Evolutionary conservation across 2,888 invertebrate genomes (phyloP).

Genomic region (Mechanitis messenoides): DNA sequence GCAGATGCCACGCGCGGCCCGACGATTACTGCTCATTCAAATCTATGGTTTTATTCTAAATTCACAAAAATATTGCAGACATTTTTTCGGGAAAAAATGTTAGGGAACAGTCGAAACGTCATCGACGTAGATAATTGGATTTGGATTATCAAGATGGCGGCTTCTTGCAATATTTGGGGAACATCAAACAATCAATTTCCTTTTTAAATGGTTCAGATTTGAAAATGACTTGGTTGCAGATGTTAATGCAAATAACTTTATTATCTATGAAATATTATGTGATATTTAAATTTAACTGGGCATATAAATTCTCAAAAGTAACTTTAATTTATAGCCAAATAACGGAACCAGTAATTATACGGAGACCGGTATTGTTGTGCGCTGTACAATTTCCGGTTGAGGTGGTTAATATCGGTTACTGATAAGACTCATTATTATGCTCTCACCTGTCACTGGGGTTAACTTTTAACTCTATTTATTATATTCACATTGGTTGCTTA

Average conservation of each 20-base stretch:
- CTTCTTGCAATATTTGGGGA: not conserved
- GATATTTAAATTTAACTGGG: not conserved
- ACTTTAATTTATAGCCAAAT: constrained; percentile 14
- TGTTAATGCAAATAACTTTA: no score
- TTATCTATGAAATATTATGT: no score
- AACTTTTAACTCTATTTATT: no score
- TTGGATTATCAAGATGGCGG: constrained; percentile 1
- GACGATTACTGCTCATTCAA: constrained; percentile 16
- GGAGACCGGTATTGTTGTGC: constrained; percentile 27
- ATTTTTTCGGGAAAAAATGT: constrained; percentile 10
- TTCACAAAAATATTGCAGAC: constrained; percentile 17
- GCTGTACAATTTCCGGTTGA: constrained; percentile 37
- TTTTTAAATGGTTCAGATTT: no score
- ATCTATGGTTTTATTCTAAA: constrained; percentile 16
- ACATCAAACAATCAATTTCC: no score
- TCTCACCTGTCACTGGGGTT: constrained; percentile 46
- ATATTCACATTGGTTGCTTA: no score
- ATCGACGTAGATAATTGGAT: constrained; percentile 6
- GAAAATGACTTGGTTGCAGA: no score
- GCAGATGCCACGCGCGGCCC: constrained; percentile 23
- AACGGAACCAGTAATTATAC: constrained; percentile 30
- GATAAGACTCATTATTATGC: constrained; percentile 62
- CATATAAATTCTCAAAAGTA: not conserved
- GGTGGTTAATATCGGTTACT: constrained; percentile 50
- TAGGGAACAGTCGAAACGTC: not conserved